Percentiles rank a stretch among this genome's conserved stretches.
These are phyloP conservation scores for Mastacembelus armatus DNA, from an alignment of 2,797 vertebrate genomes.

Conservation along the genomic window DNA sequence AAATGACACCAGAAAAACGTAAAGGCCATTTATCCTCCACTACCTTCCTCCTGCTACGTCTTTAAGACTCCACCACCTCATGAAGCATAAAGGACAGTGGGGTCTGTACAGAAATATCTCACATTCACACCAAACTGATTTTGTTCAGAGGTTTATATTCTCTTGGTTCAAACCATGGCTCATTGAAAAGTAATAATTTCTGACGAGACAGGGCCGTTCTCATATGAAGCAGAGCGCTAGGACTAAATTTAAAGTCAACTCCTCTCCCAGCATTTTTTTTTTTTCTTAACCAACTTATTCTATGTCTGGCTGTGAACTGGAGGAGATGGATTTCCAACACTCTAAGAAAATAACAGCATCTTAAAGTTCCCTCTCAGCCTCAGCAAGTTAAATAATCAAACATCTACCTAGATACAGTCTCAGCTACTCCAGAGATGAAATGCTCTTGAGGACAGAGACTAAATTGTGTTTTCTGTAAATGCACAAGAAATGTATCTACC, in stretches of 20 bases:
- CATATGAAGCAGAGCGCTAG: slow-evolving; percentile 55
- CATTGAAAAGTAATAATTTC: slow-evolving; percentile 71
- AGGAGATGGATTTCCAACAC: slow-evolving; percentile 41
- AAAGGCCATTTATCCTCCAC: slow-evolving; percentile 48
- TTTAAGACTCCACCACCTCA: slow-evolving; percentile 18
- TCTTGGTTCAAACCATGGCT: slow-evolving; percentile 65
- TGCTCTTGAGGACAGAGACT: slow-evolving; percentile 8
- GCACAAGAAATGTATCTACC: not conserved
- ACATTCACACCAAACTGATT: slow-evolving; percentile 68
- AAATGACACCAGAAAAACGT: slow-evolving; percentile 52
- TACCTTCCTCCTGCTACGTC: slow-evolving; percentile 39
- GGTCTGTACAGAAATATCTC: slow-evolving; percentile 40
- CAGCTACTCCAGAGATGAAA: slow-evolving; percentile 14
- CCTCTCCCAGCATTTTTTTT: slow-evolving; percentile 28
- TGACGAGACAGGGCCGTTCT: slow-evolving; percentile 56
- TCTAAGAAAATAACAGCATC: slow-evolving; percentile 44
- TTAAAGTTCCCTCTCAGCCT: not conserved
- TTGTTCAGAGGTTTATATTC: slow-evolving; percentile 73
- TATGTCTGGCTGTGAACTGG: slow-evolving; percentile 37
- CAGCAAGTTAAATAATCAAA: slow-evolving; percentile 51
- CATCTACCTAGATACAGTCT: slow-evolving; percentile 10
- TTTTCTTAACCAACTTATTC: slow-evolving; percentile 38
- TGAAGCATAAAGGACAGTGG: slow-evolving; percentile 52
- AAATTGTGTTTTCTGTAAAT: slow-evolving; percentile 13
- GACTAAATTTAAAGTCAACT: slow-evolving; percentile 64